Evolutionary conservation across 2,797 vertebrate species (phyloP).

Genomic region (Agapornis canus): DNA sequence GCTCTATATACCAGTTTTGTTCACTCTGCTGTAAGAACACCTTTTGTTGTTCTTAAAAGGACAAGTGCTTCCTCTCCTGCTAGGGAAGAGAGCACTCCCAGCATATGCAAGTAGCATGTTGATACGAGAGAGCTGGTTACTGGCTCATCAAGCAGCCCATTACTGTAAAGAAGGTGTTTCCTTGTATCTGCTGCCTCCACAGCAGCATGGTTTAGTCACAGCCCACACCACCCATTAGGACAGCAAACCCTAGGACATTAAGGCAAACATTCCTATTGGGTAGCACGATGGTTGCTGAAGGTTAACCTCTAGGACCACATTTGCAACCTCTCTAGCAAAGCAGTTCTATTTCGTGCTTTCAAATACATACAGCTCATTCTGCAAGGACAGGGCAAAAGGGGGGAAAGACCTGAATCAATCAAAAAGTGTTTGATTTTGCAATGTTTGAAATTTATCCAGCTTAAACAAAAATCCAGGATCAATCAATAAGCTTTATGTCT

Average conservation of each 20-base stretch:
- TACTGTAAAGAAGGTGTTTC: neutral
- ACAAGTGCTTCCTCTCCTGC: neutral
- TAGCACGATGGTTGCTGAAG: neutral
- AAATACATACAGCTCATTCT: neutral
- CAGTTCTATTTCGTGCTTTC: neutral
- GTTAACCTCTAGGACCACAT: neutral
- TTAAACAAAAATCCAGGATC: neutral
- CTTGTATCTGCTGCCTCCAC: fast-evolving
- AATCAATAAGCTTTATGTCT: neutral
- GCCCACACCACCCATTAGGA: neutral
- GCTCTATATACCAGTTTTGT: neutral
- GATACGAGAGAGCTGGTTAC: neutral
- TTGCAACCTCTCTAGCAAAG: neutral
- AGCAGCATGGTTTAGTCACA: neutral
- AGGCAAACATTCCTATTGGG: neutral
- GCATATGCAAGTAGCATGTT: neutral
- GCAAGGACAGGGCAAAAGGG: neutral
- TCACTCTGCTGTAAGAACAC: neutral
- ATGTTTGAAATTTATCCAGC: neutral
- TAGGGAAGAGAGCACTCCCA: neutral
- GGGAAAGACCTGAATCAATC: fast-evolving
- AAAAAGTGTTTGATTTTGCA: neutral
- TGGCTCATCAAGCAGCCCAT: neutral
- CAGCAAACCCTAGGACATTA: neutral
- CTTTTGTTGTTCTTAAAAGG: neutral